A percentile compares a stretch with the other conserved stretches of the same genome.
These are phyloP conservation scores for Potamarius usumacintae DNA, from an alignment of 2,113 vertebrate species.

Conservation along the genomic window DNA sequence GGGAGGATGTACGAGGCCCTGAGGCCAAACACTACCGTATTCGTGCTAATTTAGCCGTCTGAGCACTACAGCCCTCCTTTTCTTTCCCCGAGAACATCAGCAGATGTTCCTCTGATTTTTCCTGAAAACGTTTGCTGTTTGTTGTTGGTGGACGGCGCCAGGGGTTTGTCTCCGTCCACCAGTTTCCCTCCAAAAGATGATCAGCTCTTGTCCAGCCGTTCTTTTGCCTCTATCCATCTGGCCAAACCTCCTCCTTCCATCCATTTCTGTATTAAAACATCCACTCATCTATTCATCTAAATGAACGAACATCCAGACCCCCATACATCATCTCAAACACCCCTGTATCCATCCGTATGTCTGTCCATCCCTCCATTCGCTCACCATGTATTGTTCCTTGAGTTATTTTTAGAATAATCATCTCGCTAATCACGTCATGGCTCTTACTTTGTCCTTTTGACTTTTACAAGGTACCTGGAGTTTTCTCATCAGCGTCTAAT, in stretches of 20 bases:
- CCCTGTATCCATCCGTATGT: not conserved
- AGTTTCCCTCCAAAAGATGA: not conserved
- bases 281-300: not conserved
- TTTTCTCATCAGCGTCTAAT: not conserved
- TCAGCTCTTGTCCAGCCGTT: not conserved
- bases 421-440: not conserved
- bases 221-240: too few relatives aligned
- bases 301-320: too few relatives aligned
- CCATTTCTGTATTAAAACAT: not conserved
- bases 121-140: not conserved
- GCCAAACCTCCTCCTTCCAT: not conserved
- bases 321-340: not conserved
- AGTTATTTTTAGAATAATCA: not conserved
- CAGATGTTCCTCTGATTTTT: not conserved
- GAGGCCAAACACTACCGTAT: slow-evolving; percentile 29
- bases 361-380: not conserved
- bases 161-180: not conserved
- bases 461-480: not conserved
- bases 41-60: slow-evolving; percentile 39
- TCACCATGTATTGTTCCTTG: not conserved
- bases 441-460: not conserved
- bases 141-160: not conserved
- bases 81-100: not conserved
- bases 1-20: slow-evolving; percentile 3
- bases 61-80: not conserved